phyloP scores from a whole-genome alignment of 2,113 vertebrate genomes.

The Danionella cerebrum region DNA sequence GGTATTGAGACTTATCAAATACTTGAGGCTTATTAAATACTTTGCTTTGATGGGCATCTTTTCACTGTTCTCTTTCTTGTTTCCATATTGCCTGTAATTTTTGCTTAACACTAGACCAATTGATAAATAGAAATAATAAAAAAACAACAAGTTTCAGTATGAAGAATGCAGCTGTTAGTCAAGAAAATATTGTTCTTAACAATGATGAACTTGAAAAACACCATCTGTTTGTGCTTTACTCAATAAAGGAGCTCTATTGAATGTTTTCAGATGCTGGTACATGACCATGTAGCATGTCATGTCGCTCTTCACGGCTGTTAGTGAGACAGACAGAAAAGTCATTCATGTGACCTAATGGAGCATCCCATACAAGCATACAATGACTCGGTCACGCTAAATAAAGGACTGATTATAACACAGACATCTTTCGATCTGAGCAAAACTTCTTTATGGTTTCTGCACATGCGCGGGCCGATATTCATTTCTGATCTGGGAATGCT shows the following conservation, averaged over 20 bases:
- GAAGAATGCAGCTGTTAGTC: slow-evolving; percentile 18
- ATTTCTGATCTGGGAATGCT: slow-evolving; percentile 22
- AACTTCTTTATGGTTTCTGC: not conserved
- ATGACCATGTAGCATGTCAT: slow-evolving; percentile 3
- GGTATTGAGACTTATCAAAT: no score
- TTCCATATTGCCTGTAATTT: no score
- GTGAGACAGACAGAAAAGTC: slow-evolving; percentile 80
- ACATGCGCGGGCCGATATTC: not conserved
- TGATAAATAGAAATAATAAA: no score
- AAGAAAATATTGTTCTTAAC: not conserved
- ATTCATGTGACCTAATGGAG: slow-evolving; percentile 88
- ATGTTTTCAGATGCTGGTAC: not conserved
- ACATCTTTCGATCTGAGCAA: slow-evolving; percentile 56
- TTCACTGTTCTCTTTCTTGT: no score
- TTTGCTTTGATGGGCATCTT: no score
- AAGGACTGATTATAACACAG: slow-evolving; percentile 84
- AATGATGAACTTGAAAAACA: not conserved
- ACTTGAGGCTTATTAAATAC: no score
- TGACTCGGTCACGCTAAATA: slow-evolving; percentile 83
- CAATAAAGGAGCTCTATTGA: not conserved
- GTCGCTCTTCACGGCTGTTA: slow-evolving; percentile 14
- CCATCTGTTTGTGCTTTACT: not conserved
- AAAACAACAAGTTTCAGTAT: slow-evolving; percentile 2
- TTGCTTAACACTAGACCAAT: no score
- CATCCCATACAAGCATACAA: slow-evolving; percentile 79